Evolutionary conservation across 1,140 invertebrate species (phyloP), one percentile per base, ranked within the genome.

Genomic region (Aphelenchoides fujianensis): DNA sequence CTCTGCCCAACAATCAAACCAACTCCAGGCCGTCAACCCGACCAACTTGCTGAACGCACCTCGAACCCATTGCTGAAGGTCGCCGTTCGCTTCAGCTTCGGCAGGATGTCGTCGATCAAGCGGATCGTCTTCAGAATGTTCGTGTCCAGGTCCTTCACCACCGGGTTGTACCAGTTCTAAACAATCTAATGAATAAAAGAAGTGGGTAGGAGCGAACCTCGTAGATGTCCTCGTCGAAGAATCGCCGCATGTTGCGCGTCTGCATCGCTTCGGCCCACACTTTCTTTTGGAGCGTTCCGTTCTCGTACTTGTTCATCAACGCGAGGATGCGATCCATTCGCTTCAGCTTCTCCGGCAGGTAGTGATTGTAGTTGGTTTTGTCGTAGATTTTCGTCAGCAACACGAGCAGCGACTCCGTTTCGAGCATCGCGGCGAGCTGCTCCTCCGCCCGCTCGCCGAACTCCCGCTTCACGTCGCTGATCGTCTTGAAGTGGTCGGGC

Each of bases 191-290:
- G 1, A 16, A 35, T 1, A n/a, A n/a, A n/a, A n/a, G n/a, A 1
- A 53, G 34, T 2, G n/a, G 2, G 27, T 1, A 19, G 23, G n/a
- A 31, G 30, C 2, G 36, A 63, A 82, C 80, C 41, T 83, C 81
- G 62, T 81, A 82, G 68, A 83, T 76, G 30, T 83, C 81, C 66
- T 83, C 82, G 7, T 82, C 82, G 52, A 84, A 81, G 52, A 83
- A 83, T 69, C 82, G 80, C 30, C 70, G 69, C 82, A 83, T 83
- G 61, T 83, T 84, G 67, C 81, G 52, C 2, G 73, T 63, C 55
- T 83, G 73, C 81, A 83, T 83, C 63, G 79, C 82, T 57, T 83
- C 81, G 16, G 81, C 81, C 81, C 81, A 83, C 32, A 67, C 76
- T 66, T 74, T 74, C 30, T 75, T 31, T 59, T 81, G 74, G 23